These are phyloP conservation scores for Oreocharis arfaki DNA, from an alignment of 2,113 vertebrate species.

Conservation along the genomic window DNA sequence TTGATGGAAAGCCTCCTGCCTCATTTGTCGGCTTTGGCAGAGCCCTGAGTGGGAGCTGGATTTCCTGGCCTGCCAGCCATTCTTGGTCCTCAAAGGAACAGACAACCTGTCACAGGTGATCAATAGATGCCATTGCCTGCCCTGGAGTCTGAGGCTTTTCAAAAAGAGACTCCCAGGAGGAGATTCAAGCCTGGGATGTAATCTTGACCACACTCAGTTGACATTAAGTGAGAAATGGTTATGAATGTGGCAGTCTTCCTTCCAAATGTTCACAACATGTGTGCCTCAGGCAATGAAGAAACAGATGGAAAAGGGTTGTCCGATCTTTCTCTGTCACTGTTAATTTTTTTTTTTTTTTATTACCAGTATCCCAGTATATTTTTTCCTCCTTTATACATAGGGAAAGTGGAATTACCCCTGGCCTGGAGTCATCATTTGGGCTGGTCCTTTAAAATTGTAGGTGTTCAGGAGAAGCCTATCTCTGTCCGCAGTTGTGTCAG, in stretches of 20 bases:
- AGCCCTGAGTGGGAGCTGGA: neutral
- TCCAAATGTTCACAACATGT: neutral
- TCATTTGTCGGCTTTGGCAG: neutral
- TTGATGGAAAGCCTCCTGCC: neutral
- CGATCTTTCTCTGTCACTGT: neutral
- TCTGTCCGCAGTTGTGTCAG: neutral
- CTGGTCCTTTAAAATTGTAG: neutral
- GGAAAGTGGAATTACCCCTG: neutral
- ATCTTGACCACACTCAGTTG: neutral
- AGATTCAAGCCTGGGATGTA: neutral
- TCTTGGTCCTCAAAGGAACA: neutral
- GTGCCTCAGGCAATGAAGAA: neutral
- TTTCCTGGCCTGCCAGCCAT: neutral
- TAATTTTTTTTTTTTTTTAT: neutral
- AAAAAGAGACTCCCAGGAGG: neutral
- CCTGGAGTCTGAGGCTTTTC: neutral
- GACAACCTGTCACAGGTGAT: slow-evolving; percentile 17
- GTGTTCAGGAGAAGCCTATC: neutral
- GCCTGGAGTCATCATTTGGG: neutral
- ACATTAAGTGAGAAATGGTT: neutral
- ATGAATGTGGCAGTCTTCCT: neutral
- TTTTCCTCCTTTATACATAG: neutral
- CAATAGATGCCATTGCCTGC: slow-evolving; percentile 22
- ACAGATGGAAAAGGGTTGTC: neutral
- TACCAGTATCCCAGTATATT: fast-evolving